Conservation (phyloP, 2,888 invertebrate genomes). For the Petrophora chlorosata region DNA sequence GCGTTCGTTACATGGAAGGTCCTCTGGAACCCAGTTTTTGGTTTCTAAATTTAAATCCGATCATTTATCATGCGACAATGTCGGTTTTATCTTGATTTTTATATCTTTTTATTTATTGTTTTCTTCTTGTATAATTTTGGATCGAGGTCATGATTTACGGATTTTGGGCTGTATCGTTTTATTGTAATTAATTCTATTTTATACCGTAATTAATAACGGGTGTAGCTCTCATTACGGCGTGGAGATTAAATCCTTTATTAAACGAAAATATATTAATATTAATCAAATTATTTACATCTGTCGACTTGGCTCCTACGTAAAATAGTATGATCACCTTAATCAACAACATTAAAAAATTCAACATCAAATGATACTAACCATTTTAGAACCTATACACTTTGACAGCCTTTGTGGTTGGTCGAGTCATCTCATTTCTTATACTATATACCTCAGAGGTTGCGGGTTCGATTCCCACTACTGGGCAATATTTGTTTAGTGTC, state of each 20-base stretch:
- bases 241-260: neutral
- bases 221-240: neutral
- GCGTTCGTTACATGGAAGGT: conserved; percentile 73
- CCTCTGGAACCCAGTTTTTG: conserved; percentile 68
- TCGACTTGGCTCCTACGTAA: too few relatives aligned
- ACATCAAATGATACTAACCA: too few relatives aligned
- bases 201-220: conserved; percentile 35
- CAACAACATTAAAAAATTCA: neutral
- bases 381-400: too few relatives aligned
- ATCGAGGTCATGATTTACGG: conserved; percentile 48
- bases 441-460: too few relatives aligned
- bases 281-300: neutral
- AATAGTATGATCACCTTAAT: neutral
- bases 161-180: conserved; percentile 31
- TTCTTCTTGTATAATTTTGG: conserved; percentile 28
- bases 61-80: conserved; percentile 82
- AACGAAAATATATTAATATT: neutral
- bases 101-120: conserved; percentile 51
- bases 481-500: too few relatives aligned
- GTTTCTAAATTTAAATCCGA: conserved; percentile 79
- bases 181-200: conserved; percentile 26
- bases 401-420: too few relatives aligned
- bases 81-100: conserved; percentile 74
- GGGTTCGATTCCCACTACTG: too few relatives aligned
- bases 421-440: too few relatives aligned